A percentile compares a stretch with the other conserved stretches of the same genome.
Evolutionary conservation across 64 coral and sea anemone genomes (phyloP).

Genomic region (Montipora cactus): DNA sequence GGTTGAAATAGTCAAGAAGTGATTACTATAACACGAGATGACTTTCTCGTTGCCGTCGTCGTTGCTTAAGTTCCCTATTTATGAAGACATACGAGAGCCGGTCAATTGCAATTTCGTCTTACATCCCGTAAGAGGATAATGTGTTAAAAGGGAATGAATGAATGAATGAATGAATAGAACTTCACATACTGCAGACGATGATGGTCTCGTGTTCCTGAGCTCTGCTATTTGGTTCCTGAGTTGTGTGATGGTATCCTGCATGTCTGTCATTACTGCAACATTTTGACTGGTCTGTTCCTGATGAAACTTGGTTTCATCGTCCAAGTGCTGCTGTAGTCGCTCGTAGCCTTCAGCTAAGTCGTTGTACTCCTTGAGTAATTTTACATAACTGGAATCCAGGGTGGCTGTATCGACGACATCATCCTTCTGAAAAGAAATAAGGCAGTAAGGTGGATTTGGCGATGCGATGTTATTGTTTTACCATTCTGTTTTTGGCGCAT

Average conservation of each 20-base stretch:
- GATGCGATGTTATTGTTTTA: no score
- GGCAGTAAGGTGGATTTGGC: no score
- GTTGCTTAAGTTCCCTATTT: no score
- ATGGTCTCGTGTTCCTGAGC: slow-evolving; percentile 30
- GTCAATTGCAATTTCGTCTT: no score
- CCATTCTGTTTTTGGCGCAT: no score
- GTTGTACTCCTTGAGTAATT: slow-evolving; percentile 88
- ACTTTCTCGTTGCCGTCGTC: no score
- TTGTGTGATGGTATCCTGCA: slow-evolving; percentile 89
- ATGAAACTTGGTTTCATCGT: slow-evolving; percentile 88
- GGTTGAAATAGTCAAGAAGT: no score
- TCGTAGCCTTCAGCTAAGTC: slow-evolving; percentile 91
- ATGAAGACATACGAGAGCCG: no score
- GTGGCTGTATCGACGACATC: slow-evolving; percentile 5
- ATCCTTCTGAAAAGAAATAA: background rate
- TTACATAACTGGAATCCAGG: slow-evolving; percentile 75
- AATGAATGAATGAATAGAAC: no score
- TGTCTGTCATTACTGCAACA: slow-evolving; percentile 87
- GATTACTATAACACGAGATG: no score
- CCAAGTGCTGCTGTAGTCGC: slow-evolving; percentile 64
- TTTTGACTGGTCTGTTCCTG: slow-evolving; percentile 95
- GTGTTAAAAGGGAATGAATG: no score
- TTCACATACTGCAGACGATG: slow-evolving; percentile 72
- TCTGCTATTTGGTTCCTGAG: slow-evolving; percentile 72
- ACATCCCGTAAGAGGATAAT: no score